Evolutionary conservation across 2,888 invertebrate genomes (phyloP).

Genomic region (Drosophila greeni): DNA sequence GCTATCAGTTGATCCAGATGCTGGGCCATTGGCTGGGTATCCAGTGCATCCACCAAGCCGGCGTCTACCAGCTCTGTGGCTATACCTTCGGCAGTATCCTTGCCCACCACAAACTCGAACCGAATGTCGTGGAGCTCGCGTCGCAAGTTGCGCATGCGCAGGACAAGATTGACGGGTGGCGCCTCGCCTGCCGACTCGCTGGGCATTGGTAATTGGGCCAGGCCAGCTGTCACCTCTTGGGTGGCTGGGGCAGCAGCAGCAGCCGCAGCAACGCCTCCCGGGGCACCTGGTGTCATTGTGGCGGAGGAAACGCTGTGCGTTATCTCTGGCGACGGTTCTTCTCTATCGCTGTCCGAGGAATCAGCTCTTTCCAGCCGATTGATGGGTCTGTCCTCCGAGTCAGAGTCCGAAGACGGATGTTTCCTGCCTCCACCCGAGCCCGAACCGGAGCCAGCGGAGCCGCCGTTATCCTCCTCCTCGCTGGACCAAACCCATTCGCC

Average conservation of each 20-base stretch:
- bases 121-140: conserved; percentile 97
- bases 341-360: conserved; percentile 82
- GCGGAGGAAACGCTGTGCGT: conserved; percentile 77
- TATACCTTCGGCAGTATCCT: conserved; percentile 94
- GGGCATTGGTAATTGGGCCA: conserved; percentile 61
- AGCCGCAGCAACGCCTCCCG: not conserved
- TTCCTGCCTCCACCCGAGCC: conserved; percentile 77
- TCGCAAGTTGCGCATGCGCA: conserved; percentile 93
- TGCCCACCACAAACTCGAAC: conserved; percentile 95
- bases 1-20: conserved; percentile 95
- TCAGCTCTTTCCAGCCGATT: conserved; percentile 82
- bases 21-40: conserved; percentile 93
- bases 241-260: conserved; percentile 46
- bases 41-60: conserved; percentile 93
- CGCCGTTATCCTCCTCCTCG: conserved; percentile 89
- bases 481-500: conserved; percentile 99
- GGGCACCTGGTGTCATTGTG: conserved; percentile 51
- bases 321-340: conserved; percentile 77
- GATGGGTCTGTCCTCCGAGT: conserved; percentile 82
- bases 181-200: conserved; percentile 72
- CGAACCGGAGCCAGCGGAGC: conserved; percentile 29
- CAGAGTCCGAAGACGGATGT: conserved; percentile 80
- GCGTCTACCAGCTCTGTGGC: conserved; percentile 96
- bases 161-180: conserved; percentile 87
- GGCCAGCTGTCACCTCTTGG: conserved; percentile 59